phyloP scores from a whole-genome alignment of 2,888 invertebrate genomes.

The Carterocephalus palaemon region DNA sequence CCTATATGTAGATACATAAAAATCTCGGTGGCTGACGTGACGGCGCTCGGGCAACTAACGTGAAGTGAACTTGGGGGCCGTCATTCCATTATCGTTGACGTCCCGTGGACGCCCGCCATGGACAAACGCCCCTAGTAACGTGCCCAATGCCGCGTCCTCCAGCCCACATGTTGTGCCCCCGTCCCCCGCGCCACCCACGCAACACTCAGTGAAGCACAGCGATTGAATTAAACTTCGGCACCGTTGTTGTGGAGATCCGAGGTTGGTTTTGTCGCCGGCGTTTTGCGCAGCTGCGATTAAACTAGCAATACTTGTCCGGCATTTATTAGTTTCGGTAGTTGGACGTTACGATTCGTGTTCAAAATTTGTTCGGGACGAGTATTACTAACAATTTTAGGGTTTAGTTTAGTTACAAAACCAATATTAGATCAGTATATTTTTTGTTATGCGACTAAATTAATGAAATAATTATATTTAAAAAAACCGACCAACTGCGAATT shows the following conservation, averaged over 20 bases:
- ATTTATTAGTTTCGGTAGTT: constrained; percentile 66
- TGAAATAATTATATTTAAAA: too few relatives aligned
- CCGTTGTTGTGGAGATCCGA: constrained; percentile 71
- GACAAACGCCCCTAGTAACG: too few relatives aligned
- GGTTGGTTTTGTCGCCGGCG: constrained; percentile 70
- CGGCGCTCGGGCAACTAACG: too few relatives aligned
- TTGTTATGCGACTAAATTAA: too few relatives aligned
- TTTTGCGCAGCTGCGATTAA: constrained; percentile 72
- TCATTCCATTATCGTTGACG: too few relatives aligned
- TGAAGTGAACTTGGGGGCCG: too few relatives aligned
- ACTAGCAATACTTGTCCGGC: constrained; percentile 69
- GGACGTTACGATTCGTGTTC: constrained; percentile 37
- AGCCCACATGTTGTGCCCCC: constrained; percentile 22
- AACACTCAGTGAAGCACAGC: constrained; percentile 61
- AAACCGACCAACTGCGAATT: too few relatives aligned
- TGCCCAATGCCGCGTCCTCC: too few relatives aligned
- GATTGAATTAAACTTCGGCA: constrained; percentile 78
- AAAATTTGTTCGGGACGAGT: constrained; percentile 18
- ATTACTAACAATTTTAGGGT: constrained; percentile 11
- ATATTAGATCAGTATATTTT: too few relatives aligned
- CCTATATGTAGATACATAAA: too few relatives aligned
- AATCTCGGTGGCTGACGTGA: too few relatives aligned
- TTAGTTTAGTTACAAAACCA: constrained; percentile 1
- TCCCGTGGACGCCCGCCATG: too few relatives aligned
- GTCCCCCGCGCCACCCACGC: constrained; percentile 31